Conservation (phyloP, 2,113 vertebrate species). For the Puffinus mauretanicus region DNA sequence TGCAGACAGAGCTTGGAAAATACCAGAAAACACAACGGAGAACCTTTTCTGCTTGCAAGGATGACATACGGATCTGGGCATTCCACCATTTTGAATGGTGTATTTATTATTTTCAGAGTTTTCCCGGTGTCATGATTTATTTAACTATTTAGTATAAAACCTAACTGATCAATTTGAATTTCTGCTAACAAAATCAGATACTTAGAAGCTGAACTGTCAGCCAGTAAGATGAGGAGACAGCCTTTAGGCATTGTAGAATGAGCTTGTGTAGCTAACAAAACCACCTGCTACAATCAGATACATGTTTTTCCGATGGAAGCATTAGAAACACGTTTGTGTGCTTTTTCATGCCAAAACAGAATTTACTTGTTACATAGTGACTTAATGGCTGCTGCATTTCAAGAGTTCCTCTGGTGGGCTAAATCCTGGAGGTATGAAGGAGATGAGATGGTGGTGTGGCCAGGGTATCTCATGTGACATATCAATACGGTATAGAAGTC, state of each 20-base stretch:
- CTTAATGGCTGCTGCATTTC: not conserved
- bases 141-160: not conserved
- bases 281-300: not conserved
- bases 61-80: not conserved
- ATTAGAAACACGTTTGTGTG: not conserved
- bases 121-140: not conserved
- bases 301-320: not conserved
- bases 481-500: not conserved
- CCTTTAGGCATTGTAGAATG: not conserved
- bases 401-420: not conserved
- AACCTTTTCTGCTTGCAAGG: not conserved
- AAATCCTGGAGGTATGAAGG: not conserved
- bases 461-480: not conserved
- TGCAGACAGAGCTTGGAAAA: not conserved
- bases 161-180: not conserved
- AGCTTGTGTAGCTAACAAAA: not conserved
- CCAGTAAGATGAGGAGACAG: not conserved
- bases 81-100: not conserved
- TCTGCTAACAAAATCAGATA: not conserved
- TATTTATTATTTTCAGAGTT: not conserved
- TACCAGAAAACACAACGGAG: not conserved
- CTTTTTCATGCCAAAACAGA: not conserved
- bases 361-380: not conserved
- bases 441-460: not conserved
- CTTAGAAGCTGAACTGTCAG: not conserved